These are phyloP conservation scores for Piscicola geometra DNA, from an alignment of 2,888 invertebrate genomes.

Conservation along the genomic window DNA sequence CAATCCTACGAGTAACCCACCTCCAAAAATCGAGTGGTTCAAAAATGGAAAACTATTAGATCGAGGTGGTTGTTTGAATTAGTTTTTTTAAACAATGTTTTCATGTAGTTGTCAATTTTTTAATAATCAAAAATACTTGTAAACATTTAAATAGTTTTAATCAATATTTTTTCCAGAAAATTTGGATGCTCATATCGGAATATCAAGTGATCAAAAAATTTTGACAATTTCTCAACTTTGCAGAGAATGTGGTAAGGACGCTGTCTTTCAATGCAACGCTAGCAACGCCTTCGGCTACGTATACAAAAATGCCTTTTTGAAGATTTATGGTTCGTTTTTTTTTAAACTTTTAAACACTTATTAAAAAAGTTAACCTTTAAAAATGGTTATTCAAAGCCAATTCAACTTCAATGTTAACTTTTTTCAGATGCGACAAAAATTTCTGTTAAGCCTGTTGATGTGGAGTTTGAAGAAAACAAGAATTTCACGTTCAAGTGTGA, in stretches of 20 bases:
- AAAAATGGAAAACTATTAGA: constrained; percentile 28
- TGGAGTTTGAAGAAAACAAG: constrained; percentile 27
- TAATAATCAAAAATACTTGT: background rate
- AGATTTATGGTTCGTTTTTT: constrained; percentile 40
- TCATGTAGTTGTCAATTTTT: constrained; percentile 7
- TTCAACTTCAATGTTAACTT: no score
- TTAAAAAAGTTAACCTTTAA: background rate
- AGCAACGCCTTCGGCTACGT: constrained; percentile 40
- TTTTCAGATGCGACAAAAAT: constrained; percentile 38
- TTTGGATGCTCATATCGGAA: background rate
- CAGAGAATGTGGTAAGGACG: constrained; percentile 34
- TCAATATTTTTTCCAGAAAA: constrained; percentile 11
- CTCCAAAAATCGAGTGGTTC: constrained; percentile 27
- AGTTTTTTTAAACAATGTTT: background rate
- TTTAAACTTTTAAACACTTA: constrained; percentile 1
- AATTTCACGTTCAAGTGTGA: constrained; percentile 33
- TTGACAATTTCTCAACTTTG: constrained; percentile 38
- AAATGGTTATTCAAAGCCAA: background rate
- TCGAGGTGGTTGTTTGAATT: no score
- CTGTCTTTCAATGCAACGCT: constrained; percentile 41
- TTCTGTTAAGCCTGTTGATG: constrained; percentile 15
- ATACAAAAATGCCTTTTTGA: constrained; percentile 40
- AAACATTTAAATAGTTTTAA: constrained; percentile 2
- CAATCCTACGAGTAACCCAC: constrained; percentile 31
- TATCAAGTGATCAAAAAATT: constrained; percentile 23